Conservation (phyloP, 2,797 vertebrate species). For the Selene dorsalis region DNA sequence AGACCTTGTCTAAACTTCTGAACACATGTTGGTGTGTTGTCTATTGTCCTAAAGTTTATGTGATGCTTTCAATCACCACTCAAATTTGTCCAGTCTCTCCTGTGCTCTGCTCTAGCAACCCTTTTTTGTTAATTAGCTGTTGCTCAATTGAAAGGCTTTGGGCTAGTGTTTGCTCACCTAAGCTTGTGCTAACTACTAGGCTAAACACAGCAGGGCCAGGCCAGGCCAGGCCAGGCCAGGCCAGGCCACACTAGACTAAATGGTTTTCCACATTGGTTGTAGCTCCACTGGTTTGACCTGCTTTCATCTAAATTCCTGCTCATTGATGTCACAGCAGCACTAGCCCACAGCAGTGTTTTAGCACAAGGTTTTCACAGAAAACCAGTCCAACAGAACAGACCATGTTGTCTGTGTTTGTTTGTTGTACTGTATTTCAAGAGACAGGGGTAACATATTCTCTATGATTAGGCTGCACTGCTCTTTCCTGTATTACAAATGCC, state of each 20-base stretch:
- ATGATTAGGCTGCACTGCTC: constrained; percentile 20
- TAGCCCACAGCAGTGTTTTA: constrained; percentile 41
- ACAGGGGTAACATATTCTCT: constrained; percentile 28
- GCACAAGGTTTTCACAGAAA: constrained; percentile 44
- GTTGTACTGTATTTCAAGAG: constrained; percentile 22
- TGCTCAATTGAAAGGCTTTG: constrained; percentile 16
- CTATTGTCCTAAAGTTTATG: not conserved
- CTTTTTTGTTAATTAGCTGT: not conserved
- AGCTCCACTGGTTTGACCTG: constrained; percentile 71
- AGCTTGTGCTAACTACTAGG: constrained; percentile 9
- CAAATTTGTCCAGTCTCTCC: not conserved
- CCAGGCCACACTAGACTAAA: constrained; percentile 27
- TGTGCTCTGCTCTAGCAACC: not conserved
- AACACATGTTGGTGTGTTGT: not conserved
- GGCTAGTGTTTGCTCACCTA: not conserved
- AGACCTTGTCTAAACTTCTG: too few relatives aligned
- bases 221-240: not conserved
- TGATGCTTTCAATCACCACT: not conserved
- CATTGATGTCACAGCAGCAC: constrained; percentile 59
- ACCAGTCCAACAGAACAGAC: constrained; percentile 33
- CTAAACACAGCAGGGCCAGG: constrained; percentile 17
- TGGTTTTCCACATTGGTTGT: constrained; percentile 62
- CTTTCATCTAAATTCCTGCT: constrained; percentile 67
- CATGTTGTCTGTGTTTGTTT: constrained; percentile 30
- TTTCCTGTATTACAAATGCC: constrained; percentile 56